A percentile compares a stretch with the other conserved stretches of the same genome.
Evolutionary conservation across 2,797 vertebrate genomes (phyloP).

Genomic region (Anguilla pacifica): DNA sequence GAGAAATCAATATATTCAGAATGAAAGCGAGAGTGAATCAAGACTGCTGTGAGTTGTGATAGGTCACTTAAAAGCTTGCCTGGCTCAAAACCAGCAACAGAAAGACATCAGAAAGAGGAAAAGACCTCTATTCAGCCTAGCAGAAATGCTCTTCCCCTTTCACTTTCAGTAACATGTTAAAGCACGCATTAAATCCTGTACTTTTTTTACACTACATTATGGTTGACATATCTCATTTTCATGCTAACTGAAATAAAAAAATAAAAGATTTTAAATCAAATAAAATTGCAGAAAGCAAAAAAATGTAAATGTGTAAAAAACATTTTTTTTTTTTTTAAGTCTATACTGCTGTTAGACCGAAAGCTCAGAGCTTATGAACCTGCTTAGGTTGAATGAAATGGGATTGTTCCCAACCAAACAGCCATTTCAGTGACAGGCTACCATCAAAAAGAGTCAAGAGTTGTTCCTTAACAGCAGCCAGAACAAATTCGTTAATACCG

Average conservation of each 20-base stretch:
- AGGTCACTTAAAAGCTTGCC: conserved; percentile 8
- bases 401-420: background rate
- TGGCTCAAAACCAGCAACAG: background rate
- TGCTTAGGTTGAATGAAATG: background rate
- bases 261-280: background rate
- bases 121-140: background rate
- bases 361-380: background rate
- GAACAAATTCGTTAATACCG: background rate
- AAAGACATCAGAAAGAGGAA: background rate
- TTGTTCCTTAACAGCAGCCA: background rate
- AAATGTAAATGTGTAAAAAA: background rate
- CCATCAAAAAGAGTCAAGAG: background rate
- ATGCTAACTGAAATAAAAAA: background rate
- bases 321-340: too few species aligned
- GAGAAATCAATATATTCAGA: conserved; percentile 11
- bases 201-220: background rate
- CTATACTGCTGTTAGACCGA: background rate
- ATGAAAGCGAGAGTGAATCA: conserved; percentile 6
- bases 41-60: conserved; percentile 10
- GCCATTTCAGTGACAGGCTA: background rate
- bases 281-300: background rate
- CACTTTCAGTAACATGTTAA: background rate
- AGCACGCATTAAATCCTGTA: background rate
- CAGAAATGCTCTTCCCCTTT: background rate
- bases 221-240: background rate